These are phyloP conservation scores for Apteryx mantelli DNA, from an alignment of 2,113 vertebrate species.

Conservation along the genomic window DNA sequence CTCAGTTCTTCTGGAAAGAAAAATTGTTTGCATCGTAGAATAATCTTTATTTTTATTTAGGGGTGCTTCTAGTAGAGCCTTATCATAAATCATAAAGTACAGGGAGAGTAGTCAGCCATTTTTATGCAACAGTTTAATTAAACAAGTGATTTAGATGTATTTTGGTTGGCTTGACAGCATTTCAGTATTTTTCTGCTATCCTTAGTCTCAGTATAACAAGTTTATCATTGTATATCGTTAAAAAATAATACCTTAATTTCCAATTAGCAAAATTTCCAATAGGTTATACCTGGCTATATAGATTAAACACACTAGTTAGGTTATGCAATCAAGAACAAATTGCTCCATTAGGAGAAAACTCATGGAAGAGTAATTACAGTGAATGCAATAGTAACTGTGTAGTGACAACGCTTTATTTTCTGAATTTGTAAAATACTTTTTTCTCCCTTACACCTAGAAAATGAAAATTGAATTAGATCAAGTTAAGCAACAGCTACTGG, in stretches of 20 bases:
- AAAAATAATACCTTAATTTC: neutral
- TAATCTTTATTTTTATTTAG: neutral
- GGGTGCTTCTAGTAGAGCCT: neutral
- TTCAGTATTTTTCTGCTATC: neutral
- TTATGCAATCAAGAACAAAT: neutral
- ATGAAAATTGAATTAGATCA: constrained; percentile 95
- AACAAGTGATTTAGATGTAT: fast-evolving
- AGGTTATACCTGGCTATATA: neutral
- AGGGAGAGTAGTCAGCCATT: neutral
- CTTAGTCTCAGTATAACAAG: neutral
- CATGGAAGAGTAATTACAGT: neutral
- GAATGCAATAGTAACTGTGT: neutral
- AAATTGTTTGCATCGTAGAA: neutral
- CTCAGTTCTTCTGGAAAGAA: neutral
- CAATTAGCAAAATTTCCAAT: neutral
- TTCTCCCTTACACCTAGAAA: constrained; percentile 81
- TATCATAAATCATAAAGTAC: neutral
- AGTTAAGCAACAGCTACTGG: constrained; percentile 86
- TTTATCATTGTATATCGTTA: neutral
- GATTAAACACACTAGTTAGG: neutral
- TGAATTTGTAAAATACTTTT: neutral
- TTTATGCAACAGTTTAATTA: neutral
- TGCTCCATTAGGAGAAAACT: neutral
- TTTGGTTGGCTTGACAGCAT: neutral
- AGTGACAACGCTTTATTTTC: neutral